A percentile compares a stretch with the other conserved stretches of the same genome.
phyloP scores from a whole-genome alignment of 2,888 invertebrate species.

The Allacma fusca region DNA sequence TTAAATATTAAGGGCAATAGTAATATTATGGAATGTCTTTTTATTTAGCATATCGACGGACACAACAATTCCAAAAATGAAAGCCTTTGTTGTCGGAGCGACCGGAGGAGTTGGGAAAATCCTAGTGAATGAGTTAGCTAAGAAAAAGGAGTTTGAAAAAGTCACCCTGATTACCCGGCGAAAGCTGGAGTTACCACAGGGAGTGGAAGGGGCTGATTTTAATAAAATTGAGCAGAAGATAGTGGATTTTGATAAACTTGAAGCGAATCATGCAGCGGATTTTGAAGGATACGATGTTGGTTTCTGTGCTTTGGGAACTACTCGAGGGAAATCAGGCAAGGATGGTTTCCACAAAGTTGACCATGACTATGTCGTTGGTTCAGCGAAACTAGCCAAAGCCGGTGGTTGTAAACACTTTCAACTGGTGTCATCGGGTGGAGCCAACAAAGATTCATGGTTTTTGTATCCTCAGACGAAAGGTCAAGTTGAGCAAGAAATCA shows the following conservation, averaged over 20 bases:
- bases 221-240: constrained; percentile 64
- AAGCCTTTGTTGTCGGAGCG: constrained; percentile 66
- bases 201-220: constrained; percentile 1
- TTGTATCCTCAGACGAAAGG: constrained; percentile 67
- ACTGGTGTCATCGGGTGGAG: constrained; percentile 65
- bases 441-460: constrained; percentile 65
- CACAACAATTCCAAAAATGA: too few species aligned
- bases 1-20: too few species aligned
- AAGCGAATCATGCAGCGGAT: constrained; percentile 63
- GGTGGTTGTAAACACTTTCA: constrained; percentile 66
- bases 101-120: constrained; percentile 67
- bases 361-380: constrained; percentile 67
- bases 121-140: constrained; percentile 65
- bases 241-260: constrained; percentile 67
- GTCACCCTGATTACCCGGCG: constrained; percentile 66
- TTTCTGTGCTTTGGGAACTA: constrained; percentile 68
- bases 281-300: constrained; percentile 66
- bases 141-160: constrained; percentile 63
- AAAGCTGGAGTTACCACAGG: constrained; percentile 61
- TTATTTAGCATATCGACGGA: too few species aligned
- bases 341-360: constrained; percentile 67
- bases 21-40: too few species aligned
- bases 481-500: constrained; percentile 58
- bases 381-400: constrained; percentile 66
- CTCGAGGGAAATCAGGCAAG: constrained; percentile 65